phyloP scores from a whole-genome alignment of 2,113 vertebrate genomes.

The Equus quagga region DNA sequence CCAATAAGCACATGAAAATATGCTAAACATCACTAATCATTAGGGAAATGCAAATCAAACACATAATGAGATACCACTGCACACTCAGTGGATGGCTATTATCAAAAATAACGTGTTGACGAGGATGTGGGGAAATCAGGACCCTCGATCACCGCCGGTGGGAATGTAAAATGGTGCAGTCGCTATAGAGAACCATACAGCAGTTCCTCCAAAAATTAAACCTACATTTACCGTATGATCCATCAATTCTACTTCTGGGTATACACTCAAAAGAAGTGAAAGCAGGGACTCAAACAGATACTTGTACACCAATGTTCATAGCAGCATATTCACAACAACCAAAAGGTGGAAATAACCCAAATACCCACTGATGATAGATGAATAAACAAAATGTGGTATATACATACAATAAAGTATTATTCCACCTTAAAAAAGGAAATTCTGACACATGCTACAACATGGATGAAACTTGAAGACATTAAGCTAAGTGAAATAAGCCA shows the following conservation, averaged over 20 bases:
- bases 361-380: background rate
- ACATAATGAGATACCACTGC: background rate
- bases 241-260: background rate
- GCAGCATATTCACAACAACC: background rate
- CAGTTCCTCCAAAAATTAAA: background rate
- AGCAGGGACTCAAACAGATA: background rate
- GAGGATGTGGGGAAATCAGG: background rate
- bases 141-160: background rate
- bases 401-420: background rate
- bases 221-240: background rate
- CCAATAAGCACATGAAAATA: slow-evolving; percentile 1
- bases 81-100: background rate
- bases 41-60: slow-evolving; percentile 26
- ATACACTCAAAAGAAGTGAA: background rate
- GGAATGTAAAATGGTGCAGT: background rate
- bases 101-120: background rate
- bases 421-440: background rate
- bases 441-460: background rate
- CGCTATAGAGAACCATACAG: background rate
- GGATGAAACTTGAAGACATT: background rate
- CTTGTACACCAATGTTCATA: background rate
- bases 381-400: background rate
- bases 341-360: background rate
- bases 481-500: background rate
- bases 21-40: background rate